Percentiles rank a stretch among this genome's conserved stretches.
Conservation (phyloP, 2,888 invertebrate genomes). For the Gymnoscelis rufifasciata region DNA sequence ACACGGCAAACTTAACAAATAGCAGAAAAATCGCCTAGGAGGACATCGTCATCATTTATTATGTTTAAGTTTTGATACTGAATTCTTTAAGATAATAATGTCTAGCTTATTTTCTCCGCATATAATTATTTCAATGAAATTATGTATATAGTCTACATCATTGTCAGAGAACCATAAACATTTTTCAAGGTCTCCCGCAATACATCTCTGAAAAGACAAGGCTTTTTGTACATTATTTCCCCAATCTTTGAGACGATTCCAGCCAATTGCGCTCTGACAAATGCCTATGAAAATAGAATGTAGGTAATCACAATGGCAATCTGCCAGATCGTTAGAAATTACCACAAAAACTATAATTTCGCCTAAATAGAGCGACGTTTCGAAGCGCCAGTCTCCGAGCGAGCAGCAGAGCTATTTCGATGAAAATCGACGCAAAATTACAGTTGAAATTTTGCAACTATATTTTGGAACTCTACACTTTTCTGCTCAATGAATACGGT, state of each 20-base stretch:
- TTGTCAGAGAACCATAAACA: not conserved
- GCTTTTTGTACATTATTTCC: slow-evolving; percentile 2
- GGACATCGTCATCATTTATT: no score
- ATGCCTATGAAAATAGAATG: slow-evolving; percentile 13
- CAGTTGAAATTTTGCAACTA: slow-evolving; percentile 1
- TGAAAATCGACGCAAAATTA: slow-evolving; percentile 8
- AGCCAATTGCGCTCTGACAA: slow-evolving; percentile 10
- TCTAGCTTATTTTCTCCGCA: no score
- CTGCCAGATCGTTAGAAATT: slow-evolving; percentile 14
- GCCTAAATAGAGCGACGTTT: slow-evolving; percentile 8
- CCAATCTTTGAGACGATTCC: slow-evolving; percentile 1
- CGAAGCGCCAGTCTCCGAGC: slow-evolving; percentile 8
- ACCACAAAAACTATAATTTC: slow-evolving; percentile 12
- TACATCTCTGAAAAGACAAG: not conserved
- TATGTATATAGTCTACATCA: not conserved
- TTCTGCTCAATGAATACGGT: not conserved
- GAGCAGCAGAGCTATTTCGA: slow-evolving; percentile 12
- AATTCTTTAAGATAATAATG: no score
- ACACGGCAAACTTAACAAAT: no score
- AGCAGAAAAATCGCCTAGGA: no score
- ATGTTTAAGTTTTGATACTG: no score
- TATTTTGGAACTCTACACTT: not conserved
- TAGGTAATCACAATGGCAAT: slow-evolving; percentile 18
- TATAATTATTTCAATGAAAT: not conserved
- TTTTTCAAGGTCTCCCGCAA: not conserved